Evolutionary conservation across 2,797 vertebrate genomes (phyloP), one percentile per base, ranked within the genome.

Genomic region (Alauda arvensis): DNA sequence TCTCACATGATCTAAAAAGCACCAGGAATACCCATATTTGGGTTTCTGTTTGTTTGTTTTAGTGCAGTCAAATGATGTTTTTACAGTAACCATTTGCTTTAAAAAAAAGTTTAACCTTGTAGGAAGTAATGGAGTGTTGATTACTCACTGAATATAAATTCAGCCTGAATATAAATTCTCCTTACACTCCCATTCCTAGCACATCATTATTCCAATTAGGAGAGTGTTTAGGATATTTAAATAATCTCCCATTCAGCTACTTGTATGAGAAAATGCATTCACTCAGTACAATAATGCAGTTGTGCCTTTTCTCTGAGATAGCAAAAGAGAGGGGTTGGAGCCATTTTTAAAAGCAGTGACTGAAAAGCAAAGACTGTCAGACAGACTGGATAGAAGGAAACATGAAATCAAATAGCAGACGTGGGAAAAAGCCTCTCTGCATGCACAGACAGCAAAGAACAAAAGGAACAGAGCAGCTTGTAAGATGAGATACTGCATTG

Each of bases 91-190:
- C 10, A 19, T 74, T 91, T 63, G 14, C 65, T 87, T 79, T 8
- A 2, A 21, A 29, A 82, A 75, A 76, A 79, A 74, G 25, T 88
- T 88, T 89, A 75, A 87, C 76, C 72, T 46, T 83, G 40, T 77
- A 83, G 89, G 62, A 89, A 88, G 48, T 19, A 65, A 68, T 74
- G 61, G 68, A 86, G 66, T 51, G 31, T 79, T 87, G 77, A 92
- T 93, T 85, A 91, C 25, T 91, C 83, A 86, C 71, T 74, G 55
- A 78, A n/a, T n/a, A n/a, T n/a, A n/a, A 94, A 90, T 83, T 77
- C 56, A 31, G 21, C 49, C 48, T 81, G 83, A 83, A 83, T 78
- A 74, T 63, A 81, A 90, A 87, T 87, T 83, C 70, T 84, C 14
- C 74, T 91, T 0, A 0, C 12, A 8, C 12, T 91, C 45, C 71